Evolutionary conservation across 2,888 invertebrate species (phyloP).

Genomic region (Phortica magna): DNA sequence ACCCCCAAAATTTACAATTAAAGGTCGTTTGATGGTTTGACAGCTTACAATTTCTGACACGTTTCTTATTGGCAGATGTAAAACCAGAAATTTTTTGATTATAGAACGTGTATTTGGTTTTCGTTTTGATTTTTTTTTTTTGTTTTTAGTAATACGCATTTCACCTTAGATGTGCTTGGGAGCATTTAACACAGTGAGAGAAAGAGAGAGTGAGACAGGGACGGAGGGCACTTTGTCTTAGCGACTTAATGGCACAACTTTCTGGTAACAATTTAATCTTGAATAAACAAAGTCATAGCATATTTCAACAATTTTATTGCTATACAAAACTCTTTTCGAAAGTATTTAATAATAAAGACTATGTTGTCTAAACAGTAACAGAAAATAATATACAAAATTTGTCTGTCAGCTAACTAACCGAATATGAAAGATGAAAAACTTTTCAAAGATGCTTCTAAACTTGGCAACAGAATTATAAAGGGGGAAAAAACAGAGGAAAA

Average conservation of each 20-base stretch:
- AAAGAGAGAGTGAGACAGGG: too few species aligned
- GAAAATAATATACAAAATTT: slow-evolving; percentile 50
- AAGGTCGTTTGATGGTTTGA: slow-evolving; percentile 56
- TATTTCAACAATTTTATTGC: slow-evolving; percentile 40
- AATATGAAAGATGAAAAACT: slow-evolving; percentile 53
- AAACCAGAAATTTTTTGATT: neutral
- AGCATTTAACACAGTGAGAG: too few species aligned
- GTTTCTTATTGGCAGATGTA: neutral
- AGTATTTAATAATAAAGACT: slow-evolving; percentile 51
- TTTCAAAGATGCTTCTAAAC: slow-evolving; percentile 69
- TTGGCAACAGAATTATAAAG: slow-evolving; percentile 53
- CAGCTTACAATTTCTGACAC: neutral
- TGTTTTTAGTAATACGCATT: too few species aligned
- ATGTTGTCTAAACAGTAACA: slow-evolving; percentile 37
- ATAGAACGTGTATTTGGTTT: neutral
- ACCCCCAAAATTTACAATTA: slow-evolving; percentile 49
- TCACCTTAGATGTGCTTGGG: too few species aligned
- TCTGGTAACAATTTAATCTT: slow-evolving; percentile 2
- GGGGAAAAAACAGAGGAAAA: neutral
- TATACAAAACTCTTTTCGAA: slow-evolving; percentile 32
- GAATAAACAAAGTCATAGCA: slow-evolving; percentile 28
- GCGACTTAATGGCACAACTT: slow-evolving; percentile 5
- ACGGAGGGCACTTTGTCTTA: neutral
- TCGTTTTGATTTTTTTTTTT: neutral
- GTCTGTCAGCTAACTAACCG: neutral